Base-by-base conservation (phyloP, 2,888 invertebrate species). In the Sinodicranocentrus sp. region DNA sequence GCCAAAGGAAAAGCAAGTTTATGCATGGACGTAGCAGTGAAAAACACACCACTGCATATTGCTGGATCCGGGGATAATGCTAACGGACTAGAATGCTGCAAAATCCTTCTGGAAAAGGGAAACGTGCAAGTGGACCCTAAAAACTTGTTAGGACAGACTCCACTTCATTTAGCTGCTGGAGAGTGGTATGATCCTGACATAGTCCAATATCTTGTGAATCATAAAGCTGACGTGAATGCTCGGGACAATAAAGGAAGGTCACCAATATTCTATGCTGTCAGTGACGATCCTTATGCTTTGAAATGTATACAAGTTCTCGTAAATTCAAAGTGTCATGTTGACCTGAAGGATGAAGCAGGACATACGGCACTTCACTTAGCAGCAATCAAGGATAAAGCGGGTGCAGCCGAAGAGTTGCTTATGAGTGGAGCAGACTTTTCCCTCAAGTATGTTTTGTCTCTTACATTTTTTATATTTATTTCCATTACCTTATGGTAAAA, bases 21-120 rank as follows among this genome's bases (percentile, higher is more conserved):
- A 2, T 25, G 26, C 26, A 71, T 59, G 82, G 83, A 75, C 1
- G 33, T 52, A 13, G 13, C 48, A 6, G 73, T 8, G 5, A 48
- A 48, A n/a, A 93, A 95, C 71, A 96, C 97, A 0, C 95, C 97
- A 0, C 90, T 97, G 21, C 97, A 97, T 91, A 91, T 97, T 88
- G 96, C 97, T 2, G 95, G 97, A 0, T 96, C 96, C 89, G 96
- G 97, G 89, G 96, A 96, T 5, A 95, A 95, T 89, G 93, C 93
- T 0, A 75, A 73, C 33, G 33, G 39, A 2, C 26, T 67, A 10
- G 95, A 95, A 87, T 96, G 96, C 87, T 94, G 94, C 0, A 92
- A 92, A 72, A 90, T 96, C 21, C 91, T 96, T 0, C 90, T 96
- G 1, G 94, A 95, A 17, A 93, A 94, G 61, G 94, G 94, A 0